Evolutionary conservation across 2,888 invertebrate genomes (phyloP), one percentile per base, ranked within the genome.

Genomic region (Myathropa florea): DNA sequence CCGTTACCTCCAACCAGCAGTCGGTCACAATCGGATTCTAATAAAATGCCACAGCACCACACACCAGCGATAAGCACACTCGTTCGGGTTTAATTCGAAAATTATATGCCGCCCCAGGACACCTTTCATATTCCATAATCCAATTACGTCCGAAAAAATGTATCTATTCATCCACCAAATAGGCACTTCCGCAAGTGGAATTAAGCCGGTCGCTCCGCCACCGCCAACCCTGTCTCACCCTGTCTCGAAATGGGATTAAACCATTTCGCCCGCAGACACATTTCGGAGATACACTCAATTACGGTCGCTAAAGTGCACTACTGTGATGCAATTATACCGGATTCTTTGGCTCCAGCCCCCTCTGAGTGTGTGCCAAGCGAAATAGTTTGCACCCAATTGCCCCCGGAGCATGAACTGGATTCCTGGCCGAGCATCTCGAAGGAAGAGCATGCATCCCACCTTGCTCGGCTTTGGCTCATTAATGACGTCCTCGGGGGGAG

Each of bases 251-350:
- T 63, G 30, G 39, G 76, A 81, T 85, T 84, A 60, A 81, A 81
- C 68, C 33, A 67, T 77, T 81, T 78, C 72, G 85, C 85, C 85
- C 61, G 85, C 77, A 85, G 85, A 85, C 78, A 85, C 65, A 77
- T 77, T 85, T 81, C 82, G 77, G 77, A 81, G 84, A 84, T 85
- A 85, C 73, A 77, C 85, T 85, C 77, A 82, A 85, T 85, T 82
- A 85, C 77, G 60, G 26, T 26, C 57, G 64, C 82, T 82, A 78
- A 85, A 85, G 82, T 70, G 85, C 82, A 85, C 85, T 85, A 82
- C 85, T 82, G 85, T 82, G 81, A 85, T 82, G 82, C 82, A 85
- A 85, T 85, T 85, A 82, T 76, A 81, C 68, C 70, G 82, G 82
- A 60, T 64, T 72, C 65, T 39, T 80, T 59, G 30, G 23, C 0